Conservation (phyloP, 2,797 vertebrate species). For the Dipus sagitta region DNA sequence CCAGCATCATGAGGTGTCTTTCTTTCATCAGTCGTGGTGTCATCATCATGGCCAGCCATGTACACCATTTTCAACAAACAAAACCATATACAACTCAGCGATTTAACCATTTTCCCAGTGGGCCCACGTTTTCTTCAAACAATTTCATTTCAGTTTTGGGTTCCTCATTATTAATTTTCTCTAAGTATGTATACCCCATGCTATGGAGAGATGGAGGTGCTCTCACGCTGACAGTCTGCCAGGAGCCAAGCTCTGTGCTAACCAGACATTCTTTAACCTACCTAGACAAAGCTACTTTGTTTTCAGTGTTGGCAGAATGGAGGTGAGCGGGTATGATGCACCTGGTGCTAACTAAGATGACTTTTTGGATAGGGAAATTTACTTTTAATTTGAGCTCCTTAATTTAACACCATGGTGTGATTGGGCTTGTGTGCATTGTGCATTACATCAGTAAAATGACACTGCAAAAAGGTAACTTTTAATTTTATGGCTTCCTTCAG, state of each 20-base stretch:
- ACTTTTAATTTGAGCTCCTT: conserved; percentile 22
- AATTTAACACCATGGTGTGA: neutral
- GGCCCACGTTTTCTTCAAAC: neutral
- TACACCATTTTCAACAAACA: accelerated
- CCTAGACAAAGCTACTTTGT: too few species aligned
- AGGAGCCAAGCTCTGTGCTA: neutral
- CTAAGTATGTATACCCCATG: neutral
- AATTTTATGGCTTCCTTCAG: conserved; percentile 36
- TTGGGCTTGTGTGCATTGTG: neutral
- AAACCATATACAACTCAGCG: neutral
- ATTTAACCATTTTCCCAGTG: neutral
- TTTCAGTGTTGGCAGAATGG: accelerated
- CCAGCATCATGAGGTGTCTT: neutral
- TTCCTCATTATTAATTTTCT: neutral
- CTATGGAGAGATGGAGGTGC: neutral
- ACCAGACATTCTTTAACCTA: neutral
- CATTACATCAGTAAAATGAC: neutral
- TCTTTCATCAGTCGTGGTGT: accelerated
- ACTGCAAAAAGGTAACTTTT: neutral
- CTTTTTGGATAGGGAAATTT: conserved; percentile 30
- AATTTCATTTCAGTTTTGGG: neutral
- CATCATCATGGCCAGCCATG: neutral
- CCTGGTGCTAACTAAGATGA: conserved; percentile 28
- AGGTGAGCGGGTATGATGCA: neutral
- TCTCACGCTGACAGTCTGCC: neutral